phyloP scores from a whole-genome alignment of 1,140 invertebrate species.

The roundworm (Caenorhabditis elegans) region WBcel235 BX284603.4:6226501-6227000 shows the following conservation, averaged over 20 bases:
- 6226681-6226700: no score
- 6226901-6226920: slow-evolving; percentile 61
- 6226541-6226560: background rate
- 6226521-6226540: background rate
- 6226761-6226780: no score
- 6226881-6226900: slow-evolving; percentile 57
- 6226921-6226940: slow-evolving; percentile 57
- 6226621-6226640: no score
- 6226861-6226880: slow-evolving; percentile 61
- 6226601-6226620: no score
- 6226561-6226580: slow-evolving; percentile 1
- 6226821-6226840: slow-evolving; percentile 28
- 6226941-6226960: slow-evolving; percentile 53
- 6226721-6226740: no score
- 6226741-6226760: no score
- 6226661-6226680: no score
- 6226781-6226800: background rate
- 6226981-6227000: slow-evolving; percentile 61
- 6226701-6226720: no score
- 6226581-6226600: background rate
- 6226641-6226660: no score
- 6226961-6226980: slow-evolving; percentile 56
- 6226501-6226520: background rate
- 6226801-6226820: background rate
- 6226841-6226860: slow-evolving; percentile 57